Percentiles rank a stretch among this genome's conserved stretches.
phyloP scores from a whole-genome alignment of 2,888 invertebrate genomes.

The Tiphia femorata region DNA sequence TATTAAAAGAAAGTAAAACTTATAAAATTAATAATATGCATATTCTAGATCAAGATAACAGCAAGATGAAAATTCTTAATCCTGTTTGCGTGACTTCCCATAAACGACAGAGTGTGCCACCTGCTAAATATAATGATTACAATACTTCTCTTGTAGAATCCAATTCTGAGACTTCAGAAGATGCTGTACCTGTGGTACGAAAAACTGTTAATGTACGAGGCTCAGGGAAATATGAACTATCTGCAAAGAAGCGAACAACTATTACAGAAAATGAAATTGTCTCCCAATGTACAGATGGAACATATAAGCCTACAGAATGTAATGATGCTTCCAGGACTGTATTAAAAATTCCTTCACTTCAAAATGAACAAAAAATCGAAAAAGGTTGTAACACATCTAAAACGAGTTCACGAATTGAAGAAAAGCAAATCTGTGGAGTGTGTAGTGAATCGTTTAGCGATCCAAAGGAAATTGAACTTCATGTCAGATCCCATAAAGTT shows the following conservation, averaged over 20 bases:
- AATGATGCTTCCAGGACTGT: too few species aligned
- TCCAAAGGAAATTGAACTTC: slow-evolving; percentile 51
- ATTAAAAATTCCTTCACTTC: not conserved
- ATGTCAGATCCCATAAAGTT: slow-evolving; percentile 49
- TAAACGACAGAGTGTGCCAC: slow-evolving; percentile 47
- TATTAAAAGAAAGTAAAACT: slow-evolving; percentile 35
- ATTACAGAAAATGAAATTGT: not conserved
- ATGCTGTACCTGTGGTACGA: not conserved
- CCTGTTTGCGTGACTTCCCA: slow-evolving; percentile 39
- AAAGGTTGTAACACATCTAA: slow-evolving; percentile 8
- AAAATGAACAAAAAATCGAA: slow-evolving; percentile 2
- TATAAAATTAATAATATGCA: slow-evolving; percentile 46
- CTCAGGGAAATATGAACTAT: not conserved
- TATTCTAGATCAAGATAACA: slow-evolving; percentile 22
- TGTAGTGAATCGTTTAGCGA: slow-evolving; percentile 51
- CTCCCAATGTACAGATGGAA: not conserved
- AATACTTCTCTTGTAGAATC: slow-evolving; percentile 42
- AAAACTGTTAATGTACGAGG: slow-evolving; percentile 1
- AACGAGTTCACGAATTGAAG: not conserved
- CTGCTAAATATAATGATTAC: slow-evolving; percentile 52
- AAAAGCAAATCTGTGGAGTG: slow-evolving; percentile 55
- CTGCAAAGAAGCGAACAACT: not conserved
- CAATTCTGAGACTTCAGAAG: slow-evolving; percentile 24
- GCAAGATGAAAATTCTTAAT: slow-evolving; percentile 25
- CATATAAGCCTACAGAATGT: slow-evolving; percentile 1